Conservation (phyloP, 1,140 invertebrate species). For the Forficula auricularia region DNA sequence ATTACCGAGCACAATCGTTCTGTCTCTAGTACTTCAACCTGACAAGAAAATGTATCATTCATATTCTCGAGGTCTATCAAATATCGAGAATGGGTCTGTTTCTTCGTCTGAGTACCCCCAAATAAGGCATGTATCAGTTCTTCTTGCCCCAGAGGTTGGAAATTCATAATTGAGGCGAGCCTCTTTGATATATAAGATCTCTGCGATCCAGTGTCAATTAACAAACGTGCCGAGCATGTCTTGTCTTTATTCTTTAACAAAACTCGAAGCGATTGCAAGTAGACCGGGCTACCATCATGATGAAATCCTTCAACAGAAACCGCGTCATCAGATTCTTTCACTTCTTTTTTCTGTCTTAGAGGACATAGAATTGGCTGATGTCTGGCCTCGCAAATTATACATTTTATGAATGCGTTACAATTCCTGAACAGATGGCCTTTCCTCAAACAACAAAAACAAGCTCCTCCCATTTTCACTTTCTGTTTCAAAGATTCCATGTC, state of each 20-base stretch:
- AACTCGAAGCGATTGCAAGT: conserved; percentile 9
- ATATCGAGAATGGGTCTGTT: conserved; percentile 6
- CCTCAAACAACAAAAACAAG: too few species aligned
- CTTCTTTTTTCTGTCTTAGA: too few species aligned
- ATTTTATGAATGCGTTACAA: too few species aligned
- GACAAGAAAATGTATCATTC: neutral
- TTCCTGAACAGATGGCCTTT: too few species aligned
- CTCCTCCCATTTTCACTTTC: too few species aligned
- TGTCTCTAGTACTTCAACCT: conserved; percentile 6
- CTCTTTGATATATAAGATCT: neutral
- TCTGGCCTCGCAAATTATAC: too few species aligned
- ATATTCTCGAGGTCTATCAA: neutral
- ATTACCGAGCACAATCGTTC: conserved; percentile 3
- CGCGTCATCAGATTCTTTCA: too few species aligned
- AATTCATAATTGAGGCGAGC: neutral
- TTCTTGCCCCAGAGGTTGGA: neutral
- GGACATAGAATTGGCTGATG: too few species aligned
- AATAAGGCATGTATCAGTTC: neutral
- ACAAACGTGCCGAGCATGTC: neutral
- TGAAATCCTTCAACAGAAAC: too few species aligned
- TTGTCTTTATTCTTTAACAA: neutral
- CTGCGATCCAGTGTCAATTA: conserved; percentile 13
- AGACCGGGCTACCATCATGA: too few species aligned
- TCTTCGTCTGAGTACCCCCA: neutral
- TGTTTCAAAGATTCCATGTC: too few species aligned